A percentile compares a stretch with the other conserved stretches of the same genome.
Conservation (phyloP, 1,140 invertebrate genomes). For the Ladona fulva region DNA sequence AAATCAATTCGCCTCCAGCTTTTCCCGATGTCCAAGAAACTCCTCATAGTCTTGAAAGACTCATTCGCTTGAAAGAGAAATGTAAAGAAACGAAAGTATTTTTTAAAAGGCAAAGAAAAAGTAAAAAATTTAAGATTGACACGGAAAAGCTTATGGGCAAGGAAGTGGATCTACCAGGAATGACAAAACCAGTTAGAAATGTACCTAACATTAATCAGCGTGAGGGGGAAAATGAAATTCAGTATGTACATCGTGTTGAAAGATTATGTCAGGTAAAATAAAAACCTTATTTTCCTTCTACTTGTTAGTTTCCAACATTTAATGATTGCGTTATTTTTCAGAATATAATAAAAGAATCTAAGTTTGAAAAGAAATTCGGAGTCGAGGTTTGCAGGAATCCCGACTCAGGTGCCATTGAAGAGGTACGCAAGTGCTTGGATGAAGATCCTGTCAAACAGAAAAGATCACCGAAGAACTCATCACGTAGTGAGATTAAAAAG, state of each 20-base stretch:
- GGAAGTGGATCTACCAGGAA: neutral
- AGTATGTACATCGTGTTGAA: neutral
- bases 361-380: neutral
- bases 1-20: neutral
- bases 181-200: neutral
- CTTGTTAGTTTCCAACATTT: neutral
- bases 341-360: neutral
- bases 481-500: neutral
- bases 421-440: neutral
- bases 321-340: neutral
- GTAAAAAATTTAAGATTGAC: neutral
- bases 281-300: neutral
- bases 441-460: neutral
- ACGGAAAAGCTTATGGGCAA: neutral
- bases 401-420: neutral
- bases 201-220: neutral
- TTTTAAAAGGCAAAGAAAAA: neutral
- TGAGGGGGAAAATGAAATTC: neutral
- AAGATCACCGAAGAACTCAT: neutral
- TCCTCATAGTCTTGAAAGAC: neutral
- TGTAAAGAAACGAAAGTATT: neutral
- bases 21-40: neutral
- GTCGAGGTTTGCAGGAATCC: neutral
- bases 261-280: neutral
- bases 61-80: neutral